These are phyloP conservation scores for Manis pentadactyla DNA, from an alignment of 2,797 vertebrate species.

Conservation along the genomic window DNA sequence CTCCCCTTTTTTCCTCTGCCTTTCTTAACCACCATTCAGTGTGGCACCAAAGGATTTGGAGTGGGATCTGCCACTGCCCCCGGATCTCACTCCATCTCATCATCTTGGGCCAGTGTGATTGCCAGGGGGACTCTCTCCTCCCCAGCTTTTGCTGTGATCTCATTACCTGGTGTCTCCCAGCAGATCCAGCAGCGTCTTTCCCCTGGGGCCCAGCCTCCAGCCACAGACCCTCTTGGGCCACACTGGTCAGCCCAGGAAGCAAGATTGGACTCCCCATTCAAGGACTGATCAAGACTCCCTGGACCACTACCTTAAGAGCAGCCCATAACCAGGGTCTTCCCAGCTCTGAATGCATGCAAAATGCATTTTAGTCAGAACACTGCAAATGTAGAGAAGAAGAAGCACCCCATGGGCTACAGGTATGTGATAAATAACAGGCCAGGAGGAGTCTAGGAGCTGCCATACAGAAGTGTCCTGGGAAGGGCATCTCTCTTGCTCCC, in stretches of 20 bases:
- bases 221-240: background rate
- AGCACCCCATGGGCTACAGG: background rate
- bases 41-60: constrained; percentile 62
- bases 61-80: constrained; percentile 12
- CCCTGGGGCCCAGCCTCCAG: background rate
- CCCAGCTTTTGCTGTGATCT: constrained; percentile 8
- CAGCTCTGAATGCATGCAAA: constrained; percentile 18
- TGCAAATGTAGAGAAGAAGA: background rate
- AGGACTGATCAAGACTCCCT: background rate
- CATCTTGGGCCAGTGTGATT: constrained; percentile 28
- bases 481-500: background rate
- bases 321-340: background rate
- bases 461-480: background rate
- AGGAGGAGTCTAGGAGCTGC: background rate
- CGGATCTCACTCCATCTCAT: constrained; percentile 54
- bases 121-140: constrained; percentile 48
- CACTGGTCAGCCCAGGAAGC: background rate
- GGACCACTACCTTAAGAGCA: background rate
- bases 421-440: constrained; percentile 9
- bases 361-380: constrained; percentile 48
- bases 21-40: constrained; percentile 38
- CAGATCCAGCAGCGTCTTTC: background rate
- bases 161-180: constrained; percentile 53
- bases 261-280: background rate
- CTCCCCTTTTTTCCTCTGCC: background rate